Base-by-base conservation (phyloP, 1,140 invertebrate genomes). In the Atta cephalotes region DNA sequence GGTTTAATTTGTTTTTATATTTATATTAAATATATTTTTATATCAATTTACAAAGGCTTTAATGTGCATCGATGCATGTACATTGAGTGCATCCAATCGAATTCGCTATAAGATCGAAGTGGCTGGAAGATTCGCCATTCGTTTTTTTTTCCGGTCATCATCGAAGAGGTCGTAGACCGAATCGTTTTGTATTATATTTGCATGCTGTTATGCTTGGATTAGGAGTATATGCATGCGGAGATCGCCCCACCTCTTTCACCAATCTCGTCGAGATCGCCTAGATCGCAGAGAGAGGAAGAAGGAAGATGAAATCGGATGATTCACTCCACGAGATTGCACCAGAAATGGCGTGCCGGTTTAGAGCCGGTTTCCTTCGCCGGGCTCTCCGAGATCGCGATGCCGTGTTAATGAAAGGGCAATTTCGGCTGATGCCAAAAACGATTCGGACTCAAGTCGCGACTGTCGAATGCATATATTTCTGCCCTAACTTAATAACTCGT, bases 381-480 rank as follows among this genome's bases (percentile, higher is more conserved):
- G 62, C 62, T 5, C 49, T 6, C 53, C 70, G n/a, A 21, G 49
- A 60, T 56, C 60, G 65, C 31, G 66, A 49, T 65, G 58, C 85
- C 85, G 66, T 74, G 53, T 85, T 76, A 76, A 80, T 80, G 70
- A 84, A 84, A 68, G 49, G 70, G 80, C 51, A 58, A 85, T 78
- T 86, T 80, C 66, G 65, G n/a, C 16, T 78, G 74, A 86, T 71
- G n/a, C 66, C n/a, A 85, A 68, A 84, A 72, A 85, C 53, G 66
- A 87, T 85, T 39, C 31, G 45, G 25, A 81, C 31, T 60, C 79
- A 18, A 58, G 21, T 74, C 53, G 53, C 65, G 16, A 25, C 25
- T 18, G 60, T 81, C 56, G 53, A 60, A 70, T 31, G 21, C 25
- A 39, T 56, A 76, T 65, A 76, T 66, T 21, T 35, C 14, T 39